Evolutionary conservation across 1,140 invertebrate species (phyloP).

Genomic region (Episyrphus balteatus): DNA sequence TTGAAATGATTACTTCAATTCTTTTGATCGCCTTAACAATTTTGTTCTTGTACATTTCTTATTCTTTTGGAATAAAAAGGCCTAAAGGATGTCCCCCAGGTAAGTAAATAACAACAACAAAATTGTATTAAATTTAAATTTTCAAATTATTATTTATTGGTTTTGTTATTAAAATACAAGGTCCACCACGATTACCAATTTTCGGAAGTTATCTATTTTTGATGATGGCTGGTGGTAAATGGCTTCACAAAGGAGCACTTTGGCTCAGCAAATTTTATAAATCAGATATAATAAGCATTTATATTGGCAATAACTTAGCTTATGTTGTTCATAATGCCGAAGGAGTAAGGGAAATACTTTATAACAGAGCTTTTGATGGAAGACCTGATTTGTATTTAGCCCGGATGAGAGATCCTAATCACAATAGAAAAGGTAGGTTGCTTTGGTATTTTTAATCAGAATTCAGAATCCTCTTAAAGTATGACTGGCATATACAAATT

Average conservation of each 20-base stretch:
- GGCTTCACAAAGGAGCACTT: conserved; percentile 26
- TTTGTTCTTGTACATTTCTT: conserved; percentile 14
- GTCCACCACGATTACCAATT: conserved; percentile 27
- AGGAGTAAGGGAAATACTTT: conserved; percentile 35
- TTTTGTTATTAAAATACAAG: conserved; percentile 5
- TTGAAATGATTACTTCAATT: conserved; percentile 20
- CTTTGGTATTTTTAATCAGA: too few relatives aligned
- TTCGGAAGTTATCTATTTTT: conserved; percentile 33
- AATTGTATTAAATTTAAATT: neutral
- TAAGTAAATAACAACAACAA: conserved; percentile 5
- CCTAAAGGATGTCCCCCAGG: conserved; percentile 27
- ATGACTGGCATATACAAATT: too few relatives aligned
- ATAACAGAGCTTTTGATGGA: conserved; percentile 37
- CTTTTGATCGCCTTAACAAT: conserved; percentile 11
- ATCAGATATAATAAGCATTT: conserved; percentile 37
- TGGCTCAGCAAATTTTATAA: conserved; percentile 32
- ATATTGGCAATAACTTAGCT: conserved; percentile 29
- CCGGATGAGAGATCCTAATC: conserved; percentile 18
- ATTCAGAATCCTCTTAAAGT: too few relatives aligned
- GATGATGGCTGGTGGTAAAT: conserved; percentile 24
- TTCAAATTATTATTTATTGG: neutral
- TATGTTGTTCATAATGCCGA: conserved; percentile 34
- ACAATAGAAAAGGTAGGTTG: conserved; percentile 31
- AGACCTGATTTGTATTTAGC: conserved; percentile 16
- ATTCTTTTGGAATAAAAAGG: conserved; percentile 18